These are phyloP conservation scores for Serrognathus titanus DNA, from an alignment of 2,888 invertebrate species.

Conservation along the genomic window DNA sequence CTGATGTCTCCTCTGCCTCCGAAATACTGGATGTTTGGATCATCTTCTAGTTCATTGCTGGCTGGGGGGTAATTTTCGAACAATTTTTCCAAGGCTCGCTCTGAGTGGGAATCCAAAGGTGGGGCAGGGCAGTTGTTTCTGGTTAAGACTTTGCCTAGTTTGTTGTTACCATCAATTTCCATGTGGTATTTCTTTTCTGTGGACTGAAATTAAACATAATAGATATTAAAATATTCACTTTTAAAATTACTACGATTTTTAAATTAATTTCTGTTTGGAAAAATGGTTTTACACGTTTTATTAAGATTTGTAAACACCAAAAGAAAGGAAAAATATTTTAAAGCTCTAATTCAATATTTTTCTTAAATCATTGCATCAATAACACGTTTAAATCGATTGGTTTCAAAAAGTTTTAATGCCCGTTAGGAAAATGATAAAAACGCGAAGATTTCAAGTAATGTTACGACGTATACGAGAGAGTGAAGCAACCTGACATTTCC, in stretches of 20 bases:
- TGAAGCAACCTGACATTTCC: constrained; percentile 22
- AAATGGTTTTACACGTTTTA: too few relatives aligned
- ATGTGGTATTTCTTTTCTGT: constrained; percentile 59
- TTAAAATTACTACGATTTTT: too few relatives aligned
- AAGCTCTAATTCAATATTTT: not conserved
- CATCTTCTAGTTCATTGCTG: constrained; percentile 35
- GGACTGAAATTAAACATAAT: constrained; percentile 47
- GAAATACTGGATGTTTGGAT: constrained; percentile 46
- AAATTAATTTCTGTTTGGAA: too few relatives aligned
- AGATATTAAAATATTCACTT: too few relatives aligned
- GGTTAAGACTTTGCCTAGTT: constrained; percentile 52
- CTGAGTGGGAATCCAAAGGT: constrained; percentile 21
- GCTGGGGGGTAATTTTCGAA: constrained; percentile 40
- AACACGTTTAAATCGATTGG: too few relatives aligned
- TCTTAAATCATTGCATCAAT: too few relatives aligned
- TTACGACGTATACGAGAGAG: constrained; percentile 1
- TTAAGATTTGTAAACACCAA: too few relatives aligned
- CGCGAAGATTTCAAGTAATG: not conserved
- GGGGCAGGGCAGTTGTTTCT: constrained; percentile 51
- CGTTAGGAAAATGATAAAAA: too few relatives aligned
- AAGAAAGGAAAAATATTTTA: too few relatives aligned
- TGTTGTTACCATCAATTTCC: constrained; percentile 53
- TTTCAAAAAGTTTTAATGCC: too few relatives aligned
- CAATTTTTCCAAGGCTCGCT: constrained; percentile 44
- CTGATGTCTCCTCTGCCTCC: constrained; percentile 66